Evolutionary conservation across 2,113 vertebrate species (phyloP).

Genomic region (Sapayoa aenigma): DNA sequence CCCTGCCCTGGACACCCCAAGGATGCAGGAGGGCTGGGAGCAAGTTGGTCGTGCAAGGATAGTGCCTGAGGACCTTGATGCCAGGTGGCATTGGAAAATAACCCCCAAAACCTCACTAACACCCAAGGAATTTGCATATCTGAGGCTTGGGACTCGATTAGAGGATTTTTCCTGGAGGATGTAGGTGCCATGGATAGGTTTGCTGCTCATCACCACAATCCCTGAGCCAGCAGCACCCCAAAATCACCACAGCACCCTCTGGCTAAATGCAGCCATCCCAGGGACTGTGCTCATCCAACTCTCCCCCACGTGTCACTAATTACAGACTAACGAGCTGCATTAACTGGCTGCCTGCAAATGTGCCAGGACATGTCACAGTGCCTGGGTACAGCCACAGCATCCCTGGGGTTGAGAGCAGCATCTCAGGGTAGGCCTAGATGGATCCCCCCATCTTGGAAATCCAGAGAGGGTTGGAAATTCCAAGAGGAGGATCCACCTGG

Average conservation of each 20-base stretch:
- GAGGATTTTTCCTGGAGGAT: accelerated
- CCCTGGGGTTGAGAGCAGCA: not conserved
- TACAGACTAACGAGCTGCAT: not conserved
- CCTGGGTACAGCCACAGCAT: not conserved
- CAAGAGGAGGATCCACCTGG: not conserved
- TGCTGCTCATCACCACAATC: not conserved
- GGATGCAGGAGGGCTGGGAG: not conserved
- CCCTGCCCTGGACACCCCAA: not conserved
- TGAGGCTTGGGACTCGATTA: not conserved
- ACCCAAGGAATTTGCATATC: not conserved
- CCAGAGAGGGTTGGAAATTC: not conserved
- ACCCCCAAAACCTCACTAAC: not conserved
- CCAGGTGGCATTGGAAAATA: not conserved
- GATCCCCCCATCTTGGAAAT: not conserved
- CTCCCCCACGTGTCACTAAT: not conserved
- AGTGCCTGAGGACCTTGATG: not conserved
- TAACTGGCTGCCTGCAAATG: not conserved
- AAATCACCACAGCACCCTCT: not conserved
- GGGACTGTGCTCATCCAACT: not conserved
- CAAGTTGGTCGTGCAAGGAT: too few species aligned
- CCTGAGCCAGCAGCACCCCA: not conserved
- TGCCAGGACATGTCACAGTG: not conserved
- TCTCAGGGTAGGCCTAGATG: not conserved
- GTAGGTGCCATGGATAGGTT: not conserved
- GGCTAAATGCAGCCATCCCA: not conserved